A percentile compares a stretch with the other conserved stretches of the same genome.
Evolutionary conservation across 2,888 invertebrate species (phyloP).

Genomic region (Autographa gamma): DNA sequence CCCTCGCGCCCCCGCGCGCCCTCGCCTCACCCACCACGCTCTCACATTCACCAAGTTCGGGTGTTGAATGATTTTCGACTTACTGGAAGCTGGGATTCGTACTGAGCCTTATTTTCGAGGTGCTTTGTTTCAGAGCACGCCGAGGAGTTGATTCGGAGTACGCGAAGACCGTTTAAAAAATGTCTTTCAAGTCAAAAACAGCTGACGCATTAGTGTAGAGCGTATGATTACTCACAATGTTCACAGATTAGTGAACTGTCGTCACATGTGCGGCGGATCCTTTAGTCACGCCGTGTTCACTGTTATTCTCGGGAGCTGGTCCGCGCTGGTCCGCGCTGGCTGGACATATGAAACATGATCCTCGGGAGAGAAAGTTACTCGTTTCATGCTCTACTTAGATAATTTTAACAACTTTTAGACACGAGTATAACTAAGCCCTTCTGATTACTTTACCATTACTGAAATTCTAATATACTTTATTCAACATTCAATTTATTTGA

Average conservation of each 20-base stretch:
- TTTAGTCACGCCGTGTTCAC: slow-evolving; percentile 33
- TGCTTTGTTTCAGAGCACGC: slow-evolving; percentile 26
- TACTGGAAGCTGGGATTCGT: slow-evolving; percentile 43
- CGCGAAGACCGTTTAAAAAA: slow-evolving; percentile 6
- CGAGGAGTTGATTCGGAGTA: slow-evolving; percentile 22
- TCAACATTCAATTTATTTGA: too few relatives aligned
- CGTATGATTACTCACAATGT: slow-evolving; percentile 42
- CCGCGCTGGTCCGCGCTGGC: slow-evolving; percentile 12
- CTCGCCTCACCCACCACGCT: slow-evolving; percentile 56
- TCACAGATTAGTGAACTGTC: slow-evolving; percentile 36
- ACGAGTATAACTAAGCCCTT: background rate
- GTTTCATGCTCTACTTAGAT: background rate
- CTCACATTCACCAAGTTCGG: slow-evolving; percentile 76
- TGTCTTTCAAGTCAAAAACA: slow-evolving; percentile 25
- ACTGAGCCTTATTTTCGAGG: slow-evolving; percentile 33
- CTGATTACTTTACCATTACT: background rate
- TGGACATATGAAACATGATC: slow-evolving; percentile 36
- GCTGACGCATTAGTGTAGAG: slow-evolving; percentile 27
- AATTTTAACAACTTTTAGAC: background rate
- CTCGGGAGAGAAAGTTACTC: slow-evolving; percentile 36
- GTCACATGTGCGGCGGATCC: slow-evolving; percentile 29
- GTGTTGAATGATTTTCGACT: slow-evolving; percentile 74
- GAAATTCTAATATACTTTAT: too few relatives aligned
- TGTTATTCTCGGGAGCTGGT: slow-evolving; percentile 32
- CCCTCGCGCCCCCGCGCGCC: slow-evolving; percentile 52